These are phyloP conservation scores for Pollenia angustigena DNA, from an alignment of 2,888 invertebrate species.

Conservation along the genomic window DNA sequence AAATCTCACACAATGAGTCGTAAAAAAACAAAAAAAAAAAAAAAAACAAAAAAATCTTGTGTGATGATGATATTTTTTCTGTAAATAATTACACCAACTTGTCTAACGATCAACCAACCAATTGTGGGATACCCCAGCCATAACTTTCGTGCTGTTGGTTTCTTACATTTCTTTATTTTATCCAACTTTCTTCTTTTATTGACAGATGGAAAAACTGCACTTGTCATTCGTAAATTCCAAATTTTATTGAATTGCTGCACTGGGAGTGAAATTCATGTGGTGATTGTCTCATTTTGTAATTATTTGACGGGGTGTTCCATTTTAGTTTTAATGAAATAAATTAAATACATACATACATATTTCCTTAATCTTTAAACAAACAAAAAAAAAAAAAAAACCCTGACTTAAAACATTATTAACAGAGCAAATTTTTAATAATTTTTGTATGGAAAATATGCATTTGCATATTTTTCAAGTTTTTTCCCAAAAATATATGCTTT, in stretches of 20 bases:
- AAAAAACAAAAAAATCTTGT: not conserved
- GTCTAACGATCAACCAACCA: constrained; percentile 1
- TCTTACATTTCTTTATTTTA: not conserved
- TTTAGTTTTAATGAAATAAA: too few species aligned
- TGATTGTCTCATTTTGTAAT: not conserved
- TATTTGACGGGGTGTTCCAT: too few species aligned
- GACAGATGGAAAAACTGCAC: not conserved
- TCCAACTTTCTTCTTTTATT: constrained; percentile 29
- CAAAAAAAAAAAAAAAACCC: too few species aligned
- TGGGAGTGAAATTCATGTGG: not conserved
- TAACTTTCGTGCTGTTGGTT: not conserved
- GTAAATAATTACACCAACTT: constrained; percentile 10
- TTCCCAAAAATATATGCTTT: too few species aligned
- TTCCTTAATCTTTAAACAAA: too few species aligned
- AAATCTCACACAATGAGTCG: constrained; percentile 33
- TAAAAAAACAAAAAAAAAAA: not conserved
- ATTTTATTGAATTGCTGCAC: constrained; percentile 3
- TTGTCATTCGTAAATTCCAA: not conserved
- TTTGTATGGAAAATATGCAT: too few species aligned
- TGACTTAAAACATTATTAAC: too few species aligned
- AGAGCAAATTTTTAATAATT: too few species aligned
- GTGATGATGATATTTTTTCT: constrained; percentile 1
- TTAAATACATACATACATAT: too few species aligned
- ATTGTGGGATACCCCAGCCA: constrained; percentile 2
- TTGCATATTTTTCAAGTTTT: too few species aligned